These are phyloP conservation scores for Nasonia vitripennis DNA, from an alignment of 1,140 invertebrate species.

Conservation along the genomic window DNA sequence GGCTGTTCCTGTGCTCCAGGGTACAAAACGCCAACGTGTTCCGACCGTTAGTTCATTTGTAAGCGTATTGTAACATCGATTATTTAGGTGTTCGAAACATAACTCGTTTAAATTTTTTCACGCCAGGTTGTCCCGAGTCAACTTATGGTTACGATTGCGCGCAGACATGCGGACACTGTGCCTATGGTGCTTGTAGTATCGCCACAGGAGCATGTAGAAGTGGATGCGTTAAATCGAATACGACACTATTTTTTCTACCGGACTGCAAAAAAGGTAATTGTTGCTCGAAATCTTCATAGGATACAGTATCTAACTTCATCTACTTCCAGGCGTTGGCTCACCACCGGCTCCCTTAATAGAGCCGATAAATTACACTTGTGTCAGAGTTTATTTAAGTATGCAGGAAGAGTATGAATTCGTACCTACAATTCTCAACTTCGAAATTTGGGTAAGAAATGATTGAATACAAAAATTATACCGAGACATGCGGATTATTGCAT, in stretches of 20 bases:
- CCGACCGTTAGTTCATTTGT: neutral
- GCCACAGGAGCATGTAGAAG: conserved; percentile 21
- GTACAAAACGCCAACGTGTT: neutral
- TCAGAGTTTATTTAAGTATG: conserved; percentile 22
- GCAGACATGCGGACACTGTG: conserved; percentile 40
- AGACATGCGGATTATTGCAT: neutral
- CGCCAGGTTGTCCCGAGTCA: conserved; percentile 17
- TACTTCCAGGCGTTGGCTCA: conserved; percentile 31
- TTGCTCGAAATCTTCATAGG: neutral
- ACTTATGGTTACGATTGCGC: conserved; percentile 41
- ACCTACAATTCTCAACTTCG: conserved; percentile 22
- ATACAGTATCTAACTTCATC: neutral
- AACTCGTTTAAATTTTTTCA: neutral
- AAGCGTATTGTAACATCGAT: neutral
- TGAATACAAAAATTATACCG: neutral
- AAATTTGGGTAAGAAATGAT: conserved; percentile 34
- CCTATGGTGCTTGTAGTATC: neutral
- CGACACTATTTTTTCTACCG: conserved; percentile 14
- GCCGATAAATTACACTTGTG: conserved; percentile 31
- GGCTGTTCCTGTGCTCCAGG: conserved; percentile 43
- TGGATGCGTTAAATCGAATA: conserved; percentile 25
- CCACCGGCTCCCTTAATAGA: conserved; percentile 32
- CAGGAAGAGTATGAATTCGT: conserved; percentile 41
- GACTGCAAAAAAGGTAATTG: conserved; percentile 45
- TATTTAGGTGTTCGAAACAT: neutral